Evolutionary conservation across 2,113 vertebrate genomes (phyloP), one percentile per base, ranked within the genome.

Genomic region (Brachyhypopomus occidentalis): DNA sequence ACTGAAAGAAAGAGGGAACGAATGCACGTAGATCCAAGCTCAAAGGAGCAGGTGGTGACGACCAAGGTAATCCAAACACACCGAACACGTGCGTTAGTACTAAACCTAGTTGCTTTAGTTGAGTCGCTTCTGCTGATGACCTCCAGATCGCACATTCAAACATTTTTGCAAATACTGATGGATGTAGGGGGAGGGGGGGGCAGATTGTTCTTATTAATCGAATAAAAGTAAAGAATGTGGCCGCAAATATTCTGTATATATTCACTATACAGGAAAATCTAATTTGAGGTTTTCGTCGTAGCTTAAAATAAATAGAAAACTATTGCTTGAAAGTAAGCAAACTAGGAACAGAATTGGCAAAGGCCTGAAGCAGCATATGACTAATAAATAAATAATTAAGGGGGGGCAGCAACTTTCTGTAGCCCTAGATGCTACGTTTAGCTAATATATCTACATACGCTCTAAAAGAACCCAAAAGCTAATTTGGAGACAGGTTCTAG

Each of bases 311-410:
- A 71, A 72, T 11, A 62, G 22, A 64, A 67, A 16, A 36, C 36
- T 67, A 30, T 67, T 20, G n/a, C 71, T 17, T 64, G 36, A 70
- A 34, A 48, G 48, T 72, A 66, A 75, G 27, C 19, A 36, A 78
- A 79, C 30, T 38, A 27, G 25, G 59, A 71, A 41, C 72, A 81
- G 36, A 27, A 75, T 84, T 84, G 83, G 83, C 83, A 85, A 76
- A 5, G 64, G 64, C 25, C 2, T n/a, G 27, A 82, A 81, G 83
- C 83, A 84, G 83, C 83, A 69, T 79, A 80, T 75, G 77, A 86
- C 67, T 34, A 84, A 67, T 19, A 79, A 45, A 84, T 77, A 41
- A 66, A 71, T 76, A 64, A 80, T 14, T 23, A 8, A 41, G 45
- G 45, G 45, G 12, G 11, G 12, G 45, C 67, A 60, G 72, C 34